A percentile compares a stretch with the other conserved stretches of the same genome.
phyloP scores from a whole-genome alignment of 2,888 invertebrate species.

The Drosophila monieri region DNA sequence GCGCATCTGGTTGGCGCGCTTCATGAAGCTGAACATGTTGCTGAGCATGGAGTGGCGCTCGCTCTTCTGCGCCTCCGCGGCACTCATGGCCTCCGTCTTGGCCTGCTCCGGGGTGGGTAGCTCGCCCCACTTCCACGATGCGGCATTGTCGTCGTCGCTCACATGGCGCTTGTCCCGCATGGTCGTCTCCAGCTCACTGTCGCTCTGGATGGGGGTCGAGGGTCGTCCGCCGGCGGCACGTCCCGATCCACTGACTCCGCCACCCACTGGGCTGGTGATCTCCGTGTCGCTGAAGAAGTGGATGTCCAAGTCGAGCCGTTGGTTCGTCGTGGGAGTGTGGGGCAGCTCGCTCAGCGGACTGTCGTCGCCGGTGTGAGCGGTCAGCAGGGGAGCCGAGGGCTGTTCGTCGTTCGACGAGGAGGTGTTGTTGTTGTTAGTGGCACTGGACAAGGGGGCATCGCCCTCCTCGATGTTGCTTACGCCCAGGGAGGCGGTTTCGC shows the following conservation, averaged over 20 bases:
- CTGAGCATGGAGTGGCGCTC: constrained; percentile 90
- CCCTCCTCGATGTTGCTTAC: constrained; percentile 74
- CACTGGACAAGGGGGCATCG: constrained; percentile 59
- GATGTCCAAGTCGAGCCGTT: constrained; percentile 87
- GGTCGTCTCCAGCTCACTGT: constrained; percentile 94
- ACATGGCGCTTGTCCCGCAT: constrained; percentile 83
- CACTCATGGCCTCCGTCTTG: constrained; percentile 54
- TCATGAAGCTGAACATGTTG: constrained; percentile 97
- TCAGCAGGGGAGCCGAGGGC: constrained; percentile 64
- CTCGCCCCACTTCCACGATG: constrained; percentile 96
- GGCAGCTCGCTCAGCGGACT: constrained; percentile 70
- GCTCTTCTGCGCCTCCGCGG: constrained; percentile 61
- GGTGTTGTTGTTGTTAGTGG: constrained; percentile 76
- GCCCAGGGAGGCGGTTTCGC: constrained; percentile 32
- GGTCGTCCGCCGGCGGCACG: constrained; percentile 87
- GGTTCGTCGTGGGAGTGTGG: constrained; percentile 82
- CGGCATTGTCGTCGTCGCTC: constrained; percentile 74
- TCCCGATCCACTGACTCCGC: constrained; percentile 86
- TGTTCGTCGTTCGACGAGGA: constrained; percentile 80
- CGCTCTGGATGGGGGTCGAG: constrained; percentile 95
- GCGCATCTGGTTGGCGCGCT: constrained; percentile 87
- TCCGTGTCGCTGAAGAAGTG: constrained; percentile 98
- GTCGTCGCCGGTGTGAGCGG: constrained; percentile 72
- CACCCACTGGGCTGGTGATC: constrained; percentile 87
- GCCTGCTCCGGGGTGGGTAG: constrained; percentile 86